Evolutionary conservation across 2,113 vertebrate species (phyloP), one percentile per base, ranked within the genome.

Genomic region (Xenopus borealis): DNA sequence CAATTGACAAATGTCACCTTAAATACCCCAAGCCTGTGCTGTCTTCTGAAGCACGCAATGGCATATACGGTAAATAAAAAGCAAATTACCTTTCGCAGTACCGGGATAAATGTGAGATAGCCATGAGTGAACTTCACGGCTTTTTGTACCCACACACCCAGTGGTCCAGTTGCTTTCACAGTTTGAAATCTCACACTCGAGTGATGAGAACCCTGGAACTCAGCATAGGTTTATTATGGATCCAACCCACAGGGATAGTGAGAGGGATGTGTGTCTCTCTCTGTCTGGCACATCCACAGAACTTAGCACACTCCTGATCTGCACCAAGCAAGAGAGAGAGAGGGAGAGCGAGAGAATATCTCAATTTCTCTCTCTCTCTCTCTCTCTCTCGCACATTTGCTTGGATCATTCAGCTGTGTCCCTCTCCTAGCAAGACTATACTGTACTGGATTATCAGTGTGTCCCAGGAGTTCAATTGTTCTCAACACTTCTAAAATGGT

Each of bases 61-160:
- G 16, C 20, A 61, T 12, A 57, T 67, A 46, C 14, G 23, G 23
- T 30, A 61, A 66, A 16, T 44, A 44, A 66, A 66, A 18, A 57
- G 63, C 63, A 62, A 55, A 55, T 77, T 77, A 70, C 74, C 74
- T 77, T 76, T 40, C 8, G 66, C 46, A 23, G 59, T 55, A 69
- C 46, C 47, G 61, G 27, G 64, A 64, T 69, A 57, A 57, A 52
- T 64, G 23, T 63, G 47, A 57, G 67, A 14, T 11, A 55, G 67
- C 66, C 74, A 77, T 77, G 74, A 33, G 66, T 45, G 53, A 77
- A 70, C 45, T 69, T 61, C 59, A 44, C 30, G 7, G 19, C 40
- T 66, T 23, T 68, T 16, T 1, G 14, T 4, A 20, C 58, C 58
- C 11, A 4, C 67, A 55, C 16, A 16, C 33, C 33, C 33, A 40